Evolutionary conservation across 2,797 vertebrate species (phyloP), one percentile per base, ranked within the genome.

Genomic region (Simalia tracyae): DNA sequence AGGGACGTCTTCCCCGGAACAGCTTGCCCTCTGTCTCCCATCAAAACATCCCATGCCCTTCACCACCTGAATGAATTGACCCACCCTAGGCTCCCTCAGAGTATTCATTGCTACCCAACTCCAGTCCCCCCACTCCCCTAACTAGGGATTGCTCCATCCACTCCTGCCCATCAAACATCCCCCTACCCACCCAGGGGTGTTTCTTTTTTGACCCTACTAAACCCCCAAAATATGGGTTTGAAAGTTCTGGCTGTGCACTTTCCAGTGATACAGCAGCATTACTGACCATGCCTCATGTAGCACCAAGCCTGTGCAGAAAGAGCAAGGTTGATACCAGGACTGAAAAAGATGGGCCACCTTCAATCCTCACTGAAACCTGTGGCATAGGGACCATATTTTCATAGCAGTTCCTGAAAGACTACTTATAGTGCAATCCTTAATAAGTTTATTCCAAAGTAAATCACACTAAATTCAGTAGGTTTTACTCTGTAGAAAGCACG

Each of bases 351-450:
- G 42, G 68, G 68, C 68, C 17, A 42, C 31, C 31, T 42, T 76
- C 42, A 42, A 76, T 36, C 17, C 68, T 42, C 7, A 0, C 36
- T 76, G 72, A 76, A 86, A 89, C 22, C 14, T 87, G 19, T 19
- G 85, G 31, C 26, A 36, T 2, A 31, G 36, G 46, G 12, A 90
- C 7, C 42, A n/a, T 68, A 11, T 81, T 91, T 87, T 84, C 31
- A 87, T 46, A 57, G n/a, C 15, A 42, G 6, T 81, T 64, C 76
- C 19, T 87, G 12, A 46, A 88, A 87, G n/a, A 94, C 59, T 92
- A 88, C 61, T 94, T 87, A 11, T 5, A 63, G 42, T 24, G 14
- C 57, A 87, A n/a, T 22, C 36, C 28, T 87, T 26, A 81, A 60
- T 42, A 59, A 11, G 6, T 36, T 81, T 87, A 91, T n/a, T 60